A percentile compares a stretch with the other conserved stretches of the same genome.
phyloP scores from a whole-genome alignment of 1,140 invertebrate species.

The Ptiloglossa arizonensis region DNA sequence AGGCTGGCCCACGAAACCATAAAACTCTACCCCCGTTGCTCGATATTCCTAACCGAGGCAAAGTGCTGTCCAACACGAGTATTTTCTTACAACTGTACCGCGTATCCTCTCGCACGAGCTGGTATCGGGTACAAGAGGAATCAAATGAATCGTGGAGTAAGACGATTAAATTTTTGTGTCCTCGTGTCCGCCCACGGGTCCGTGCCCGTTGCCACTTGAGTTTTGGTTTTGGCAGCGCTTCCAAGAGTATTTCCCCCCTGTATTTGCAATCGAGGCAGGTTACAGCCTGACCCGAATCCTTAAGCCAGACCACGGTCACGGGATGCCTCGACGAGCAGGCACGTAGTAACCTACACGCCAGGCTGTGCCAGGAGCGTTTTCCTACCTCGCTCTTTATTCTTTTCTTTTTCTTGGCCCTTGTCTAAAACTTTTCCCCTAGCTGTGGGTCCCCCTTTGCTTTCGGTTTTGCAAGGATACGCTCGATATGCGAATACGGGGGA shows the following conservation, averaged over 20 bases:
- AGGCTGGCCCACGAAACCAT: too few species aligned
- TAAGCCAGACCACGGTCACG: constrained; percentile 72
- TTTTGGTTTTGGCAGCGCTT: constrained; percentile 76
- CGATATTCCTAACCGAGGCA: not conserved
- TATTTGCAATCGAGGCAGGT: constrained; percentile 79
- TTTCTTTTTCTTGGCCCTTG: constrained; percentile 46
- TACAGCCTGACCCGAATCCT: constrained; percentile 78
- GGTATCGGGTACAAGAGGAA: not conserved
- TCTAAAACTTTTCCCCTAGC: constrained; percentile 56
- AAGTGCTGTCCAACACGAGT: not conserved
- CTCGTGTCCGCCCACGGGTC: constrained; percentile 56
- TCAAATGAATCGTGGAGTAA: constrained; percentile 36
- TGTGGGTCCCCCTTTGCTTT: constrained; percentile 1
- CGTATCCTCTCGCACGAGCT: not conserved
- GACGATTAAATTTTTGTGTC: constrained; percentile 75
- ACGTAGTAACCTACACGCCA: constrained; percentile 75
- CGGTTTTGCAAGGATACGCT: constrained; percentile 41
- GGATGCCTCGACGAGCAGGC: constrained; percentile 69
- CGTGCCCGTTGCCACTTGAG: constrained; percentile 55
- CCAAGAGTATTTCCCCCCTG: constrained; percentile 74
- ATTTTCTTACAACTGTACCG: not conserved
- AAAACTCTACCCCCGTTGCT: too few species aligned
- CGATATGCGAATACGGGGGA: constrained; percentile 48
- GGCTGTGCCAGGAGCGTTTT: constrained; percentile 71
- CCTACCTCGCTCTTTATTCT: constrained; percentile 55